Evolutionary conservation across 2,797 vertebrate genomes (phyloP).

Genomic region (Aulostomus chinensis): DNA sequence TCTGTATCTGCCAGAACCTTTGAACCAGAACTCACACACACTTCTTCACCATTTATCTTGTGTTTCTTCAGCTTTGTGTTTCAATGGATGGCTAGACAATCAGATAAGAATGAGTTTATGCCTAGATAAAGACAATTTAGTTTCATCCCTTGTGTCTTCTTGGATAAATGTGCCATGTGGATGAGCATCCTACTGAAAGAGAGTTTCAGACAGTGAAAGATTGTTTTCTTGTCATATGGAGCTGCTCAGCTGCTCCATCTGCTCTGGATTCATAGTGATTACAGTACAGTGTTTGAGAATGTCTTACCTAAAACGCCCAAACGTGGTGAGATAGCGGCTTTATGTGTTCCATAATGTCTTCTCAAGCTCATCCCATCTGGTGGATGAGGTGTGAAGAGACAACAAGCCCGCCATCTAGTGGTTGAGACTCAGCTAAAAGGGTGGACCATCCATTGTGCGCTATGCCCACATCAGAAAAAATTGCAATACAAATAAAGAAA

Average conservation of each 20-base stretch:
- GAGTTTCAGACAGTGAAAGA: constrained; percentile 35
- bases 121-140: constrained; percentile 52
- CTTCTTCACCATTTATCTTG: constrained; percentile 48
- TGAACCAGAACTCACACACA: constrained; percentile 40
- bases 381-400: constrained; percentile 44
- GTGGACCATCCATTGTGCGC: too few species aligned
- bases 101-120: constrained; percentile 62
- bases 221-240: constrained; percentile 50
- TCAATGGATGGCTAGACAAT: constrained; percentile 47
- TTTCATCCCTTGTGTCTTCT: constrained; percentile 48
- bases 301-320: constrained; percentile 17
- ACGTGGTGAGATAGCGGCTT: constrained; percentile 14
- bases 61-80: constrained; percentile 55
- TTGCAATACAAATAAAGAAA: too few species aligned
- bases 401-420: constrained; percentile 77
- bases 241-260: constrained; percentile 31
- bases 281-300: constrained; percentile 37
- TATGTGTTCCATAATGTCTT: constrained; percentile 26
- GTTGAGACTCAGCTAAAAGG: constrained; percentile 35
- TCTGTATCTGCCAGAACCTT: constrained; percentile 39
- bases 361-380: constrained; percentile 27
- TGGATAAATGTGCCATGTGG: constrained; percentile 47
- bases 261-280: constrained; percentile 24
- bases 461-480: too few species aligned
- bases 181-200: constrained; percentile 50